Evolutionary conservation across 92 coral and sea anemone genomes (phyloP).

Genomic region (Zoanthus sansibaricus): DNA sequence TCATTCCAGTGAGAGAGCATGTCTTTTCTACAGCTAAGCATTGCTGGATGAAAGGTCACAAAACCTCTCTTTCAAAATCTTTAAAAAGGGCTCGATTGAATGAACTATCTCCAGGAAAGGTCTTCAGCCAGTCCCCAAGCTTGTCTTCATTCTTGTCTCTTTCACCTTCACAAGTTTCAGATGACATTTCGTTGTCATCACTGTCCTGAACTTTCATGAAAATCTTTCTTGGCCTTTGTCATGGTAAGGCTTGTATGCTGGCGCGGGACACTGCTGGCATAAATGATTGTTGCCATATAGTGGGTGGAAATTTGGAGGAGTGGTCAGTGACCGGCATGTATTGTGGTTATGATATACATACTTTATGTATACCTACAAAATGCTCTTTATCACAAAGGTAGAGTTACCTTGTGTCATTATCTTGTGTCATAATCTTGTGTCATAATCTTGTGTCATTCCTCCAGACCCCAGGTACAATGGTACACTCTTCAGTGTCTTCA

Average conservation of each 20-base stretch:
- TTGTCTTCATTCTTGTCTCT: slow-evolving; percentile 37
- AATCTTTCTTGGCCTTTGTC: no score
- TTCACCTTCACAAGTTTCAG: not conserved
- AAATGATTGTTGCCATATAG: no score
- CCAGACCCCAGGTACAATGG: slow-evolving; percentile 36
- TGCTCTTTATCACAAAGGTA: no score
- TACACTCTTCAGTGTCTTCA: slow-evolving; percentile 34
- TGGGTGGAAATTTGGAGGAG: no score
- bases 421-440: not conserved
- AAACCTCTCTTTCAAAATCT: slow-evolving; percentile 28
- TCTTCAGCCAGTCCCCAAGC: slow-evolving; percentile 28
- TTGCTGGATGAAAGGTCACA: slow-evolving; percentile 29
- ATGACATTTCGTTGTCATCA: slow-evolving; percentile 24
- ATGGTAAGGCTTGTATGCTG: no score
- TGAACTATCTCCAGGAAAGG: slow-evolving; percentile 21
- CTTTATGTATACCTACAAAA: no score
- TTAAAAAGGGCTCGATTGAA: slow-evolving; percentile 40
- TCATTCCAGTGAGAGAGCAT: slow-evolving; percentile 14
- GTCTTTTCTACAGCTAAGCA: slow-evolving; percentile 44
- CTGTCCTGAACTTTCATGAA: slow-evolving; percentile 5
- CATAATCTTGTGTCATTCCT: slow-evolving; percentile 22
- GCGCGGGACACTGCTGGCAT: no score
- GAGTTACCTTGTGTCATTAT: no score
- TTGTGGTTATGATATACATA: no score
- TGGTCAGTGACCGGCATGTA: no score